phyloP scores from a whole-genome alignment of 30 jellyfish, hydroid and myxozoan genomes.

The Chironex yamaguchii region DNA sequence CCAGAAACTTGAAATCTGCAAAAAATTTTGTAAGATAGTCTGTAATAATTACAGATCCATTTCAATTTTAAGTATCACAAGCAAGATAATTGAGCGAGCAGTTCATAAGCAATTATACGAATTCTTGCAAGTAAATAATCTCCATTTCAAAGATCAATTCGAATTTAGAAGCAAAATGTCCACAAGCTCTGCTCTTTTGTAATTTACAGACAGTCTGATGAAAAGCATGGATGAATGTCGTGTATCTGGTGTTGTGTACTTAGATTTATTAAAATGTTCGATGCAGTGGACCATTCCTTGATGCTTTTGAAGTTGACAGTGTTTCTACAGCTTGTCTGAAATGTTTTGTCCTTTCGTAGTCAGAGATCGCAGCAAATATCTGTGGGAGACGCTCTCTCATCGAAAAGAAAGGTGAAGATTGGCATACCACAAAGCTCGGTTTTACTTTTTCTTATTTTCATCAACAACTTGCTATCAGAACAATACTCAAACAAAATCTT shows the following conservation, averaged over 20 bases:
- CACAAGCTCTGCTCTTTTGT: not conserved
- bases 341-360: not conserved
- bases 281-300: not conserved
- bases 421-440: not conserved
- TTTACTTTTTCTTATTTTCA: not conserved
- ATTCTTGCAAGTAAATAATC: not conserved
- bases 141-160: not conserved
- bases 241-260: not conserved
- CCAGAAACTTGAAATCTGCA: constrained; percentile 67
- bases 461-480: not conserved
- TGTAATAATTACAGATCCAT: not conserved
- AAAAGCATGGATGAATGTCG: not conserved
- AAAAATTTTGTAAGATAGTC: not conserved
- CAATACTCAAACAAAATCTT: not conserved
- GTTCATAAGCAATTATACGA: not conserved
- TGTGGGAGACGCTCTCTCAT: constrained; percentile 66
- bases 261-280: too few relatives aligned
- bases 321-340: not conserved
- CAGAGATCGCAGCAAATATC: constrained; percentile 78
- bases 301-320: not conserved
- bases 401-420: not conserved
- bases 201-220: not conserved
- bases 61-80: not conserved
- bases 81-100: not conserved
- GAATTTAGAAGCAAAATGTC: not conserved